Percentiles rank a stretch among this genome's conserved stretches.
phyloP scores from a whole-genome alignment of 2,113 vertebrate genomes.

The Pterocles orientalis region DNA sequence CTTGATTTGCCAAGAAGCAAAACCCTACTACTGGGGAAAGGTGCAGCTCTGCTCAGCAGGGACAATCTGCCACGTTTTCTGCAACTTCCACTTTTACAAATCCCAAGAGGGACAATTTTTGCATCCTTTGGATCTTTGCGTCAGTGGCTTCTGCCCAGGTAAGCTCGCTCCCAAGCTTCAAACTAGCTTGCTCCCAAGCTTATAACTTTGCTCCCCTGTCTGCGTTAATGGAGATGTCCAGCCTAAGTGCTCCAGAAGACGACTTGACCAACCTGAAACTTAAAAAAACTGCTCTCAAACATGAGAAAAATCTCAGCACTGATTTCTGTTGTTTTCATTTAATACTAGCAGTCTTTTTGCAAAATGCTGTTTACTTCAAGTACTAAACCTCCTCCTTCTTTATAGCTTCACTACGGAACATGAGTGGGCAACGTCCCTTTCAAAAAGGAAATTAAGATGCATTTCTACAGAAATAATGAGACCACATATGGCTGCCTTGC shows the following conservation, averaged over 20 bases:
- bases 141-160: not conserved
- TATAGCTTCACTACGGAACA: too few relatives aligned
- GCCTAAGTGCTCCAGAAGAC: not conserved
- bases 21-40: not conserved
- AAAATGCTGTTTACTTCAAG: too few relatives aligned
- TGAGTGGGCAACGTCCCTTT: too few relatives aligned
- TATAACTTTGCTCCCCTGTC: not conserved
- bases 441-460: not conserved
- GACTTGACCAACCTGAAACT: not conserved
- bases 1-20: not conserved
- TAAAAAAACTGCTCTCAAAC: not conserved
- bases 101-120: not conserved
- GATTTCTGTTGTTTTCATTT: too few relatives aligned
- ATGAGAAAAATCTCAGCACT: too few relatives aligned
- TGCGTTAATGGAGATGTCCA: not conserved
- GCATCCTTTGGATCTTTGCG: not conserved
- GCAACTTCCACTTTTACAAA: not conserved
- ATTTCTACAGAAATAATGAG: not conserved
- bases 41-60: not conserved
- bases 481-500: not conserved
- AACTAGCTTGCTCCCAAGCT: too few relatives aligned
- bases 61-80: not conserved
- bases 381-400: too few relatives aligned
- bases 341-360: too few relatives aligned
- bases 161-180: too few relatives aligned